phyloP scores from a whole-genome alignment of 2,797 vertebrate species.

The Gymnoscopelus microlampas region DNA sequence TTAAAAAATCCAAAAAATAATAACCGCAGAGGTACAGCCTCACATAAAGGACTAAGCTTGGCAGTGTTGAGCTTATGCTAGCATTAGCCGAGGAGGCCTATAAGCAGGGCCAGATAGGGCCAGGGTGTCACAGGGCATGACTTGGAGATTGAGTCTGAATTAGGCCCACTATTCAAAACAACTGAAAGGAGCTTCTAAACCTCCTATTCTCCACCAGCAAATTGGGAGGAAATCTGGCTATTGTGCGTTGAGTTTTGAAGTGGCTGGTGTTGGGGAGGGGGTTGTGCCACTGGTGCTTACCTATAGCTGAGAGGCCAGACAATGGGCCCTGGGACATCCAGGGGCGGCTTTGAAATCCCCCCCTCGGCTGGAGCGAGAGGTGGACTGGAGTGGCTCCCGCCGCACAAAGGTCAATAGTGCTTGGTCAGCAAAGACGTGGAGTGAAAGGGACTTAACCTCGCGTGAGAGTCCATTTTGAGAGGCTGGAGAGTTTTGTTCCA shows the following conservation, averaged over 20 bases:
- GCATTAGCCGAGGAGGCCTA: slow-evolving; percentile 88
- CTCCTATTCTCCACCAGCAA: slow-evolving; percentile 88
- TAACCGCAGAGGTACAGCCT: slow-evolving; percentile 61
- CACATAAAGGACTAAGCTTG: slow-evolving; percentile 54
- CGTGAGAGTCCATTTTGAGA: slow-evolving; percentile 18
- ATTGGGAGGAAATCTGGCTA: slow-evolving; percentile 92
- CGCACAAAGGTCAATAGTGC: slow-evolving; percentile 66
- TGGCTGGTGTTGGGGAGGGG: slow-evolving; percentile 76
- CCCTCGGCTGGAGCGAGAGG: slow-evolving; percentile 64
- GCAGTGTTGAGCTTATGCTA: slow-evolving; percentile 83
- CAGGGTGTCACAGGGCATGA: slow-evolving; percentile 62
- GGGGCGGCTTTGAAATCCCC: slow-evolving; percentile 77
- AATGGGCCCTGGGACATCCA: slow-evolving; percentile 79
- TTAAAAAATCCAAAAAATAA: slow-evolving; percentile 30
- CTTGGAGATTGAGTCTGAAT: slow-evolving; percentile 90
- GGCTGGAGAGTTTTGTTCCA: neutral
- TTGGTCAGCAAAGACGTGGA: slow-evolving; percentile 42
- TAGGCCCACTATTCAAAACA: slow-evolving; percentile 90
- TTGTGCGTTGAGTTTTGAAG: slow-evolving; percentile 88
- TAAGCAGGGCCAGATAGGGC: slow-evolving; percentile 84
- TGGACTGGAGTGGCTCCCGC: slow-evolving; percentile 54
- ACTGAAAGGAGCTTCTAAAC: slow-evolving; percentile 87
- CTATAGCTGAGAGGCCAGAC: slow-evolving; percentile 85
- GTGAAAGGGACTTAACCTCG: slow-evolving; percentile 33
- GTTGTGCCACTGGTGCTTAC: slow-evolving; percentile 84